Base-by-base conservation (phyloP, 2,113 vertebrate species). In the Pavo muticus region DNA sequence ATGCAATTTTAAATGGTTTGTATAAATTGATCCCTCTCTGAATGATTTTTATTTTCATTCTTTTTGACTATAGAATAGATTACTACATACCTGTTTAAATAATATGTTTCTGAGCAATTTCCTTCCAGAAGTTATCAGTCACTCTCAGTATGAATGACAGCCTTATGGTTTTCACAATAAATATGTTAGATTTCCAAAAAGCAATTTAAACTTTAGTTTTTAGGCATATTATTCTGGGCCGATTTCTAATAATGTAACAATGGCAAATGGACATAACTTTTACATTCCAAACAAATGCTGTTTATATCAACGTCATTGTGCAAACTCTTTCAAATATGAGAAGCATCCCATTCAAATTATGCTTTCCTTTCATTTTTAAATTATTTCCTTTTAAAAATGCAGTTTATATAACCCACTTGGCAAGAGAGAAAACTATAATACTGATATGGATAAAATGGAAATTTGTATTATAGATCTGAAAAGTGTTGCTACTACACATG, bases 1-100 rank as follows among this genome's bases (percentile, higher is more conserved):
- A 42, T 95, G 73, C 88, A 95, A 89, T 93, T 90, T 94, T 94
- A 95, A 95, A 29, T 85, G 29, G 63, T 87, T 80, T 68, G 7
- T 47, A 79, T 56, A 74, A 77, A 70, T 57, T 67, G 88, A 56
- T 44, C 87, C 72, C 82, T 87, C 67, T 88, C 81, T 75, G 82
- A 93, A 68, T 89, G 59, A 84, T 77, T 95, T n/a, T 61, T 87
- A n/a, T 68, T 77, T 77, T 88, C 50, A 69, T 92, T 88, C 39
- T 77, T 87, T 96, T 82, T 84, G 32, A 69, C 94, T 94, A 86
- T 52, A 89, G 27, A 35, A 61, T 29, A 76, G 84, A 59, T 72
- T 78, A 81, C 32, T 25, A 87, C 67, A 57, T 21, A 91, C 60
- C 61, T 73, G 27, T 89, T 96, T 96, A 93, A 95, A 94, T 93